phyloP scores from a whole-genome alignment of 2,113 vertebrate genomes.

The Pomatostomus ruficeps region DNA sequence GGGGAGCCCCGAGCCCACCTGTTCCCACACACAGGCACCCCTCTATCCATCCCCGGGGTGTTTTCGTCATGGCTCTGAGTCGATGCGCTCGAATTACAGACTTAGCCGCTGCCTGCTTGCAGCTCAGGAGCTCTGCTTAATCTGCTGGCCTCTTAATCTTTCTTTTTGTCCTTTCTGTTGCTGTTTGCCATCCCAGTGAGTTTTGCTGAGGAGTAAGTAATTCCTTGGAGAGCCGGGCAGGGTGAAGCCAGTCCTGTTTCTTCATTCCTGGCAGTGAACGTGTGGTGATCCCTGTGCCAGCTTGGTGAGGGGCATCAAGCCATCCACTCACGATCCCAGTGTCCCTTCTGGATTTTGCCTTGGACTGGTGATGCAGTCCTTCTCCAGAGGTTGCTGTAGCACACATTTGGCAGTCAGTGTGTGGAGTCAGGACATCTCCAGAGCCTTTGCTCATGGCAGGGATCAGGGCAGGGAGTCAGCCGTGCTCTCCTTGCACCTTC shows the following conservation, averaged over 20 bases:
- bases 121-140: constrained; percentile 35
- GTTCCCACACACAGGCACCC: neutral
- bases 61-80: neutral
- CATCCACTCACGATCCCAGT: rapidly evolving
- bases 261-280: neutral
- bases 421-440: neutral
- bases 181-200: neutral
- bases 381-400: neutral
- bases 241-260: neutral
- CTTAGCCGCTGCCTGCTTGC: neutral
- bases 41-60: neutral
- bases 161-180: constrained; percentile 24
- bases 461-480: neutral
- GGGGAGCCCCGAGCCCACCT: neutral
- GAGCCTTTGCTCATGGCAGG: neutral
- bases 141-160: constrained; percentile 44
- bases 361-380: neutral
- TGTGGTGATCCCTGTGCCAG: rapidly evolving
- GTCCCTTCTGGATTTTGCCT: neutral
- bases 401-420: neutral
- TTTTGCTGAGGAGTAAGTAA: neutral
- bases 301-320: neutral
- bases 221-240: neutral
- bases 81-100: neutral
- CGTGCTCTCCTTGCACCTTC: rapidly evolving